Evolutionary conservation across 2,888 invertebrate species (phyloP).

Genomic region (Danaus chrysippus): DNA sequence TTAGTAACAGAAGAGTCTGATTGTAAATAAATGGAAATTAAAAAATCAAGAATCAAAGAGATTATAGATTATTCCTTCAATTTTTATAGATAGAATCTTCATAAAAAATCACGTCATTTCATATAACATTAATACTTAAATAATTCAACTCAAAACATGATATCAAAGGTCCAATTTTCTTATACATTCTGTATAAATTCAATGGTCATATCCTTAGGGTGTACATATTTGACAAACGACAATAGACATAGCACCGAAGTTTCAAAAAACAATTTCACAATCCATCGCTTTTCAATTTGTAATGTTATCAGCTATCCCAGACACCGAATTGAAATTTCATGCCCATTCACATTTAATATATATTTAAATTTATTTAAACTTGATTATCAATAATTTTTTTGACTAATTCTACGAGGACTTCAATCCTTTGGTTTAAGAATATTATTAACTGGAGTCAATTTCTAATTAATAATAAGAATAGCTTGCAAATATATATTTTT

Average conservation of each 20-base stretch:
- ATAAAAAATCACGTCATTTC: too few relatives aligned
- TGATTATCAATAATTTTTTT: background rate
- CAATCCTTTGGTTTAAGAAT: too few relatives aligned
- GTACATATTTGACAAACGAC: slow-evolving; percentile 7
- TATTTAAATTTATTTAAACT: background rate
- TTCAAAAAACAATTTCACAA: slow-evolving; percentile 22
- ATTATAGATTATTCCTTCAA: too few relatives aligned
- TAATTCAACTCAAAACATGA: too few relatives aligned
- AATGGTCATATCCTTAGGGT: background rate
- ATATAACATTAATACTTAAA: too few relatives aligned
- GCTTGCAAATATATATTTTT: too few relatives aligned
- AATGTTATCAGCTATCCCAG: slow-evolving; percentile 10
- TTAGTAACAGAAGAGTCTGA: too few relatives aligned
- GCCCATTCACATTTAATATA: background rate
- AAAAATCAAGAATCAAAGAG: too few relatives aligned
- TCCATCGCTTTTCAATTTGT: slow-evolving; percentile 11
- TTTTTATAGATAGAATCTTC: too few relatives aligned
- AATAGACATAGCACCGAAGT: slow-evolving; percentile 13
- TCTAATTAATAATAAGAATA: too few relatives aligned
- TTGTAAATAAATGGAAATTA: too few relatives aligned
- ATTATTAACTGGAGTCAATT: too few relatives aligned
- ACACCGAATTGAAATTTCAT: slow-evolving; percentile 6
- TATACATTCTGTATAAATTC: background rate
- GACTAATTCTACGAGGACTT: background rate
- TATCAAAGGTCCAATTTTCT: background rate